Conservation (phyloP, 2,888 invertebrate genomes). For the Drosophila tanythrix region DNA sequence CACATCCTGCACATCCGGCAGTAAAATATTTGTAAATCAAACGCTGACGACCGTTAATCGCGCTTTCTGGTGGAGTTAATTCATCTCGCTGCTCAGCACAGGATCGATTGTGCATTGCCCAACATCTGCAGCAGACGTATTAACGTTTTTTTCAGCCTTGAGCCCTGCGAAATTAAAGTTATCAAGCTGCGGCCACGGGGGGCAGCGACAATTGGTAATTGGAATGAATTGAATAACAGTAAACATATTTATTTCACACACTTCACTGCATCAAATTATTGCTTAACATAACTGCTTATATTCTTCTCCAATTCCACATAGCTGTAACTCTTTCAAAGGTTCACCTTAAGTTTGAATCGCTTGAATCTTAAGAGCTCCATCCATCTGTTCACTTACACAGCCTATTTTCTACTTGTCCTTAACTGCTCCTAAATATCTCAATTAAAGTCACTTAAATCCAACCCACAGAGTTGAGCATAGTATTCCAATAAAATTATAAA, state of each 20-base stretch:
- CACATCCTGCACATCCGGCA: not conserved
- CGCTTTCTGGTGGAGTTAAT: conserved; percentile 17
- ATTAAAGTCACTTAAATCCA: not conserved
- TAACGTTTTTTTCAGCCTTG: not conserved
- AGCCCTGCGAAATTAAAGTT: not conserved
- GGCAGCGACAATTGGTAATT: conserved; percentile 7
- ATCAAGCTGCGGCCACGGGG: not conserved
- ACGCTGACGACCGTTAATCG: conserved; percentile 40
- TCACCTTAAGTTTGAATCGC: not conserved
- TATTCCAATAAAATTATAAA: no score
- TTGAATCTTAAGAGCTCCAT: not conserved
- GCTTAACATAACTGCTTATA: not conserved
- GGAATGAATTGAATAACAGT: not conserved
- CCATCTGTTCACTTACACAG: not conserved
- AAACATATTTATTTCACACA: conserved; percentile 10
- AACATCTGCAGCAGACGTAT: not conserved
- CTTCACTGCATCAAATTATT: not conserved
- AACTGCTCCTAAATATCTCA: not conserved
- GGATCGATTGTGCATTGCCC: not conserved
- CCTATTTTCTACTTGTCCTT: not conserved
- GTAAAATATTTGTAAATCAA: conserved; percentile 3
- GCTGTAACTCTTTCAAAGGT: not conserved
- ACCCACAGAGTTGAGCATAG: not conserved
- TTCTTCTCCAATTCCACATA: not conserved
- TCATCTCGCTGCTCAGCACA: not conserved